Base-by-base conservation (phyloP, 2,113 vertebrate species). In the Prolemur simus region DNA sequence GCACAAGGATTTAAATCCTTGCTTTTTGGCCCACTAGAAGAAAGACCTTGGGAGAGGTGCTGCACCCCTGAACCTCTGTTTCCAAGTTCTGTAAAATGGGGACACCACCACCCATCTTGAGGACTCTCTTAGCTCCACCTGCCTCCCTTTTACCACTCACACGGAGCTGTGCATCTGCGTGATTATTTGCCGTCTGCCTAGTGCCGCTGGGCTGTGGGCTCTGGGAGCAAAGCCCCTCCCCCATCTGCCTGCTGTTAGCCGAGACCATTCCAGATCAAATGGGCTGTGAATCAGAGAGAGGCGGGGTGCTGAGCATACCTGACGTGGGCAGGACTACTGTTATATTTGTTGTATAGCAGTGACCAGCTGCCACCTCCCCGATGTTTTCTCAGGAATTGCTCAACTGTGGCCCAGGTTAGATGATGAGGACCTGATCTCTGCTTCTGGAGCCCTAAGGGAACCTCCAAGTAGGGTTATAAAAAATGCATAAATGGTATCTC, bases 251-350 rank as follows among this genome's bases (percentile, higher is more conserved):
- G 60, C 68, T 60, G 29, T 80, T 8, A 45, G 1, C 8, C 20
- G 83, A 88, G 93, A 87, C 73, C 77, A 23, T 68, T 82, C 49
- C 8, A 5, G 91, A 54, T 68, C 56, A 88, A 91, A 71, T 71
- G 73, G 86, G 34, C 52, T 56, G 2, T 83, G 95, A 83, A 39
- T 91, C 93, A 69, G 89, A 49, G 39, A 95, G 73, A 89, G 77
- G 54, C 73, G 73, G 39, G 68, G 69, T n/a, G 84, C 47, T 52
- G 69, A 49, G 10, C 17, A 74, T 56, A 32, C 82, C 86, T 85
- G 68, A 74, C 63, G 11, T 37, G 71, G 82, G 87, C 1, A 2
- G 87, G 54, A 76, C 71, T 45, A 34, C 77, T 73, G 66, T 68
- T 47, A 6, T 13, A 42, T 83, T 91, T 77, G 29, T 94, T 85